A percentile compares a stretch with the other conserved stretches of the same genome.
These are phyloP conservation scores for Oceanodroma tethys DNA, from an alignment of 2,113 vertebrate genomes.

Conservation along the genomic window DNA sequence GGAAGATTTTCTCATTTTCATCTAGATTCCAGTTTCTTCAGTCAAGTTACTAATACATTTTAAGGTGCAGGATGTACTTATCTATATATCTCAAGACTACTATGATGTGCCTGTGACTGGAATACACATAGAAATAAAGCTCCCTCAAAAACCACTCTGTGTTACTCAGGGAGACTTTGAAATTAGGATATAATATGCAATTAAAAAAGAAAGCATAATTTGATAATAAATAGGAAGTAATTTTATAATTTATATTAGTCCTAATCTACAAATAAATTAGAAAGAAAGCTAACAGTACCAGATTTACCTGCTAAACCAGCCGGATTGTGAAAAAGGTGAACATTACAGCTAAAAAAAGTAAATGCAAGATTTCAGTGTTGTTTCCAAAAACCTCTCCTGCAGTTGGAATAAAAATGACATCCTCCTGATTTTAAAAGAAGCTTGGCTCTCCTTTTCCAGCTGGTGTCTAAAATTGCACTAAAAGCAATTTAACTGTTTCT, in stretches of 20 bases:
- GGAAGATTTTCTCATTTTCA: neutral
- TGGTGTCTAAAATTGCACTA: neutral
- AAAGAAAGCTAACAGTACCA: neutral
- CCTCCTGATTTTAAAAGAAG: neutral
- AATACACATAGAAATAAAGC: neutral
- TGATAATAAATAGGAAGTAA: neutral
- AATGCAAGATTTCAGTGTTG: neutral
- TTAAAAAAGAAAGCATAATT: neutral
- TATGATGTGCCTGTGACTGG: neutral
- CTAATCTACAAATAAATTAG: neutral
- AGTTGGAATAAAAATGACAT: neutral
- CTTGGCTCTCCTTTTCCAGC: neutral
- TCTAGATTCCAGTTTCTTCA: neutral
- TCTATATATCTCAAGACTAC: neutral
- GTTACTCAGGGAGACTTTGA: neutral
- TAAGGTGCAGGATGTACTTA: neutral
- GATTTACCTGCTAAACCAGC: neutral
- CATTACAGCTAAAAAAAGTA: neutral
- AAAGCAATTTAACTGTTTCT: neutral
- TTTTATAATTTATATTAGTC: neutral
- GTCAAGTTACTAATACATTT: neutral
- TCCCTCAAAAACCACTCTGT: neutral
- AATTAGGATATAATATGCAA: neutral
- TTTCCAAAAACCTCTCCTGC: neutral
- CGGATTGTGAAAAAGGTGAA: neutral